phyloP scores from a whole-genome alignment of 2,888 invertebrate genomes.

The Stenichneumon culpator region DNA sequence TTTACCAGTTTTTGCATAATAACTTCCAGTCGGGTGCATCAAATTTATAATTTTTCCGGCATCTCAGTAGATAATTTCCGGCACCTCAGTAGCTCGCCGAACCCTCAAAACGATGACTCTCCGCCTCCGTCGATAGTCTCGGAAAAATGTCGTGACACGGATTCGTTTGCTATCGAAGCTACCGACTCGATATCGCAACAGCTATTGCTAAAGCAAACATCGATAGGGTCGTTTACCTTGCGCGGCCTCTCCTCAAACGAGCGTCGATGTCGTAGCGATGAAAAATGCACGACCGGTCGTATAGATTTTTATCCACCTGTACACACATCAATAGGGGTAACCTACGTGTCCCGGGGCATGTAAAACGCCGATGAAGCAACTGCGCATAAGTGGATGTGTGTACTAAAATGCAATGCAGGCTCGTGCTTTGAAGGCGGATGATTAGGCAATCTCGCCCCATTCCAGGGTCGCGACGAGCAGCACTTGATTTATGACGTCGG shows the following conservation, averaged over 20 bases:
- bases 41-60: too few species aligned
- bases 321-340: conserved; percentile 12
- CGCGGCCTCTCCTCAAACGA: conserved; percentile 13
- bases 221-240: conserved; percentile 22
- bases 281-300: conserved; percentile 17
- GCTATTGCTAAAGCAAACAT: conserved; percentile 3
- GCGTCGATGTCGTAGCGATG: conserved; percentile 11
- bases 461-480: conserved; percentile 61
- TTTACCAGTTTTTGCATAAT: too few species aligned
- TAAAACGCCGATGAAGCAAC: conserved; percentile 39
- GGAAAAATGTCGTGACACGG: neutral
- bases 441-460: conserved; percentile 64
- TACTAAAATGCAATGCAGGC: conserved; percentile 9
- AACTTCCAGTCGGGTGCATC: too few species aligned
- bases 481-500: conserved; percentile 68
- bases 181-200: neutral
- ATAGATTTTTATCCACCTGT: conserved; percentile 28
- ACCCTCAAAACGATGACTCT: too few species aligned
- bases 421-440: conserved; percentile 56
- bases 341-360: neutral
- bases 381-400: conserved; percentile 15
- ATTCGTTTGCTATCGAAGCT: neutral
- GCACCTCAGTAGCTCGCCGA: too few species aligned
- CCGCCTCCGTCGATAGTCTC: neutral
- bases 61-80: too few species aligned